These are phyloP conservation scores for Athetis lepigone DNA, from an alignment of 2,888 invertebrate species.

Conservation along the genomic window DNA sequence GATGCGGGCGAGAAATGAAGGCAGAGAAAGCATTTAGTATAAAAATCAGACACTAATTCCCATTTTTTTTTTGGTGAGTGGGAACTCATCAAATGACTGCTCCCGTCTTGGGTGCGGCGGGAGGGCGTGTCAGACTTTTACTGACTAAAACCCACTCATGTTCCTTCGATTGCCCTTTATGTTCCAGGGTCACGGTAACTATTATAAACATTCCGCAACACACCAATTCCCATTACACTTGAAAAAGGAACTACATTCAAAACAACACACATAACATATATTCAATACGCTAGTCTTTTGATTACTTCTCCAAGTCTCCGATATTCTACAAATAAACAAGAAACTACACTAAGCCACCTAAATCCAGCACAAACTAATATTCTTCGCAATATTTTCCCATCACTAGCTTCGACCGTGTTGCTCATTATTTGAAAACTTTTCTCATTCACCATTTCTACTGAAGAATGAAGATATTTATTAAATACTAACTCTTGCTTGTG, in stretches of 20 bases:
- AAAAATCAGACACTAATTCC: no score
- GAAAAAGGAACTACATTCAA: not conserved
- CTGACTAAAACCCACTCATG: no score
- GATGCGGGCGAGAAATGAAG: no score
- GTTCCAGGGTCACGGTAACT: no score
- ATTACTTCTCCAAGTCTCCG: not conserved
- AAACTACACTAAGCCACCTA: conserved; percentile 27
- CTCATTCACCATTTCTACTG: conserved; percentile 53
- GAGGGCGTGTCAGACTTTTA: no score
- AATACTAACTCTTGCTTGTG: conserved; percentile 24
- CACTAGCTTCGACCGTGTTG: conserved; percentile 41
- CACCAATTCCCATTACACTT: no score
- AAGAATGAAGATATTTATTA: conserved; percentile 44
- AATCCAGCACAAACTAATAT: conserved; percentile 43
- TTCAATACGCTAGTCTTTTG: not conserved
- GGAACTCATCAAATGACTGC: no score
- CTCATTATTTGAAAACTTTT: conserved; percentile 70
- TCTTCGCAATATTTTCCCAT: conserved; percentile 40
- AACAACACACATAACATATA: not conserved
- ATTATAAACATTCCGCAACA: no score
- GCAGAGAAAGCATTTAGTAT: no score
- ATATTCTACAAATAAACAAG: conserved; percentile 37
- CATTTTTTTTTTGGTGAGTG: no score
- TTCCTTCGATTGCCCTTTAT: no score
- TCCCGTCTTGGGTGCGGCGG: no score